These are phyloP conservation scores for Tinamus guttatus DNA, from an alignment of 2,113 vertebrate species.

Conservation along the genomic window DNA sequence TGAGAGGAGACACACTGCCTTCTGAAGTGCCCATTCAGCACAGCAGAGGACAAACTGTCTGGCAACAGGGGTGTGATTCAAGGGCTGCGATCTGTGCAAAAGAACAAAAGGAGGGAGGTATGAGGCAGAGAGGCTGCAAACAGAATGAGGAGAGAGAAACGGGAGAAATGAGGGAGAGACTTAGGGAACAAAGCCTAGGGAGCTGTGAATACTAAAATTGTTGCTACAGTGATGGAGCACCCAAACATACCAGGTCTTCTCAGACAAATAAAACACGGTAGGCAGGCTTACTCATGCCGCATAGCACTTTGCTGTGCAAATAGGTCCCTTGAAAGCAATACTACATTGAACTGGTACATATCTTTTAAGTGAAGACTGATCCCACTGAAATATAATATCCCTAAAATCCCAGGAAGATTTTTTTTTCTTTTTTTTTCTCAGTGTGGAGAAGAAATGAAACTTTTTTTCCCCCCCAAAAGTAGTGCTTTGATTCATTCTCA, in stretches of 20 bases:
- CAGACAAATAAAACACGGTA: background rate
- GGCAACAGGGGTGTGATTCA: constrained; percentile 31
- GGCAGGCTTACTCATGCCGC: background rate
- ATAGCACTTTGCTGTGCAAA: background rate
- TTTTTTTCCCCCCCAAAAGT: background rate
- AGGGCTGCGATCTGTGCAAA: background rate
- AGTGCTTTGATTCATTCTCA: background rate
- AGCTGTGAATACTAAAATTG: background rate
- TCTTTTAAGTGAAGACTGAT: background rate
- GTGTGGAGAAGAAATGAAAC: background rate
- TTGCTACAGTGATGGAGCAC: background rate
- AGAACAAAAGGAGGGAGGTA: constrained; percentile 7
- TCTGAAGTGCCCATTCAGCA: constrained; percentile 16
- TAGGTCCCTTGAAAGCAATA: background rate
- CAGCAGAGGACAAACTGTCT: constrained; percentile 30
- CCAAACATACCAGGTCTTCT: background rate
- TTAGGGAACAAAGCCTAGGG: background rate
- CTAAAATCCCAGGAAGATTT: fast-evolving
- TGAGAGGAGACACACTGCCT: background rate
- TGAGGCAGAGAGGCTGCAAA: background rate
- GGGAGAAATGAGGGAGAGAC: background rate
- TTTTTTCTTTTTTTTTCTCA: fast-evolving
- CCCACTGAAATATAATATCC: background rate
- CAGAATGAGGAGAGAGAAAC: background rate
- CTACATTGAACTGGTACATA: fast-evolving